Conservation (phyloP, 2,888 invertebrate species). For the Drosophila sordidula region DNA sequence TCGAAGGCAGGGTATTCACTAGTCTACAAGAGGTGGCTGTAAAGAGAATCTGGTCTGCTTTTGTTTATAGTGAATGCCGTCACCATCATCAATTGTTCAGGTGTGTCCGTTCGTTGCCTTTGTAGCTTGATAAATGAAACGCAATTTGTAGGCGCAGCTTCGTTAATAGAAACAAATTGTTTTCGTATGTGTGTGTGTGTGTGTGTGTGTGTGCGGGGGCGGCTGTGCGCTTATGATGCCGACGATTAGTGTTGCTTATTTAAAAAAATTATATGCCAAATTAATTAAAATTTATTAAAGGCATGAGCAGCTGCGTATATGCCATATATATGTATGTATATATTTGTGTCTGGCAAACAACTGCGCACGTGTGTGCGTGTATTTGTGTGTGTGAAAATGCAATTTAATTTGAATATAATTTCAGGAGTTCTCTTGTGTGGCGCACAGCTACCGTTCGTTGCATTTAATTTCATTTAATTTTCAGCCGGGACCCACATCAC, state of each 20-base stretch:
- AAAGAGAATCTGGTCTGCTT: background rate
- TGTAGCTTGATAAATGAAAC: slow-evolving; percentile 73
- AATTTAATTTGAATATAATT: slow-evolving; percentile 61
- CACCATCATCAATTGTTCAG: slow-evolving; percentile 73
- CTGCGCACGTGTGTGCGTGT: background rate
- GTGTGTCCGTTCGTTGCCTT: slow-evolving; percentile 55
- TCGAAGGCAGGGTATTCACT: slow-evolving; percentile 17
- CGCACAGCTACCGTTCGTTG: slow-evolving; percentile 42
- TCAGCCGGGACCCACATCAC: slow-evolving; percentile 60
- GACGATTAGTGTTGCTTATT: slow-evolving; percentile 74
- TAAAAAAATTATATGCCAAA: slow-evolving; percentile 72
- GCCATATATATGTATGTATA: background rate
- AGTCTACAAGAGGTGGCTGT: background rate
- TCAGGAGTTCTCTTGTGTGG: slow-evolving; percentile 30
- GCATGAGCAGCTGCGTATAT: slow-evolving; percentile 7
- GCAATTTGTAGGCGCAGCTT: slow-evolving; percentile 77
- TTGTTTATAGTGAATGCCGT: slow-evolving; percentile 37
- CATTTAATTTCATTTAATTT: slow-evolving; percentile 78
- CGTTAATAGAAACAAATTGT: slow-evolving; percentile 79
- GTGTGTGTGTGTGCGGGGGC: slow-evolving; percentile 2
- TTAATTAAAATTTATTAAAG: slow-evolving; percentile 76
- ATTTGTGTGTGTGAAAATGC: slow-evolving; percentile 22
- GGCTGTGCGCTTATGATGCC: slow-evolving; percentile 20
- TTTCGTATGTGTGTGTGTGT: slow-evolving; percentile 38
- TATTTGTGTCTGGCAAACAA: background rate